Percentiles rank a stretch among this genome's conserved stretches.
Evolutionary conservation across 2,797 vertebrate genomes (phyloP).

Genomic region (Myotis myotis): DNA sequence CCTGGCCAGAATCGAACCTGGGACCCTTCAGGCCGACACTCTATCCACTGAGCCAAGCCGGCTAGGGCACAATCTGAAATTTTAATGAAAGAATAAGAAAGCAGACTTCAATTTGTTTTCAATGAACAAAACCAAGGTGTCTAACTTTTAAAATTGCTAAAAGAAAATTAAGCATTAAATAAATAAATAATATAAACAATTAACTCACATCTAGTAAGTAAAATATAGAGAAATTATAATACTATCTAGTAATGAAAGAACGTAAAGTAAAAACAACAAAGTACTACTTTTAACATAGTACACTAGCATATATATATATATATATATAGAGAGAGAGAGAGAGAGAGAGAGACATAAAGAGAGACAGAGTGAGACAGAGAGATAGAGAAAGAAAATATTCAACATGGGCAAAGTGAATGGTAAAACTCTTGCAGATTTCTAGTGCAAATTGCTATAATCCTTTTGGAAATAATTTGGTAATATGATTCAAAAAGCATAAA

Average conservation of each 20-base stretch:
- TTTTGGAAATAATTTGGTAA: conserved; percentile 9
- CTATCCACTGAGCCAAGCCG: too few species aligned
- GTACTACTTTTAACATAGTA: neutral
- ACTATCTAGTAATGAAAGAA: neutral
- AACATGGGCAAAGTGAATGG: neutral
- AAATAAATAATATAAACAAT: conserved; percentile 15
- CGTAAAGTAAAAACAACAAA: neutral
- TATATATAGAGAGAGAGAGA: neutral
- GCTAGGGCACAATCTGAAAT: neutral
- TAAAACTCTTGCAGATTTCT: neutral
- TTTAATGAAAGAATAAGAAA: conserved; percentile 10
- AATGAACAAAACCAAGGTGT: conserved; percentile 20
- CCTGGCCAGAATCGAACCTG: too few species aligned
- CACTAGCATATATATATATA: neutral
- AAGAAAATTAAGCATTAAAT: conserved; percentile 33
- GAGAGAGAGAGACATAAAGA: too few species aligned
- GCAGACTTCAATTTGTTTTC: neutral
- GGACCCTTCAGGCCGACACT: too few species aligned
- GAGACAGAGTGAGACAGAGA: neutral
- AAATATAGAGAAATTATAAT: conserved; percentile 31
- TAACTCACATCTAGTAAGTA: conserved; percentile 7
- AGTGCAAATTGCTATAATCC: neutral
- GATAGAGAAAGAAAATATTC: neutral
- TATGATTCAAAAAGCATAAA: conserved; percentile 2
- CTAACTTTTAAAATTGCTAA: conserved; percentile 20